Evolutionary conservation across 1,140 invertebrate species (phyloP).

Genomic region (Luehdorfia chinensis): DNA sequence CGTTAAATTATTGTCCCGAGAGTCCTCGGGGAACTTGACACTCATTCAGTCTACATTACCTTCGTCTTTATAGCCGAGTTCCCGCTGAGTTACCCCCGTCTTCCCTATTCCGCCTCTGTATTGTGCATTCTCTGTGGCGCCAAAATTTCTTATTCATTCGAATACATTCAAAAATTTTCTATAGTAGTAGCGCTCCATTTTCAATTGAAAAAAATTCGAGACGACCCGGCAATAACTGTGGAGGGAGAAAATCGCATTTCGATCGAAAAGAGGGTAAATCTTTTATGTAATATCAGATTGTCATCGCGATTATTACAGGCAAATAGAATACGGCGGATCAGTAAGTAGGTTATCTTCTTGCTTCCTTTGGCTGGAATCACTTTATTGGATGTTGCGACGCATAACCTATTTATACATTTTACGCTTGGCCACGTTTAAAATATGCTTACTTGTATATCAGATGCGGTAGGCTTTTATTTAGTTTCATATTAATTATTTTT

Average conservation of each 20-base stretch:
- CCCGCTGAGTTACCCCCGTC: conserved; percentile 10
- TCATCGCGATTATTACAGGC: conserved; percentile 77
- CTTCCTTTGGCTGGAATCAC: conserved; percentile 67
- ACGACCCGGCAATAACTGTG: conserved; percentile 65
- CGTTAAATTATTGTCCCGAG: no score
- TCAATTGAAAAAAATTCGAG: conserved; percentile 70
- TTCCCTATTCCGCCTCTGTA: conserved; percentile 23
- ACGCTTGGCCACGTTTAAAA: conserved; percentile 35
- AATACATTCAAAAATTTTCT: conserved; percentile 67
- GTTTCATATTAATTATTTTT: no score
- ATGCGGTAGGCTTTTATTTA: not conserved
- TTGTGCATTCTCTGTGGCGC: conserved; percentile 54
- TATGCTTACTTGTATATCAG: conserved; percentile 16
- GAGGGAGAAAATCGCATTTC: conserved; percentile 74
- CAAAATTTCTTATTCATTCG: conserved; percentile 70
- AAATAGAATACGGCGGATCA: conserved; percentile 76
- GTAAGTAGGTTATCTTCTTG: conserved; percentile 74
- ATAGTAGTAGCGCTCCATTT: conserved; percentile 59
- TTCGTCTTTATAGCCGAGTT: not conserved
- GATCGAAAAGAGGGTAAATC: conserved; percentile 74
- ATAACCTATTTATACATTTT: conserved; percentile 49
- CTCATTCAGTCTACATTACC: not conserved
- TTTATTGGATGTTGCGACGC: conserved; percentile 66
- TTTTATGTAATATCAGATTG: conserved; percentile 77
- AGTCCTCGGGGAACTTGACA: no score